These are phyloP conservation scores for Thecophora atra DNA, from an alignment of 2,888 invertebrate species.

Conservation along the genomic window DNA sequence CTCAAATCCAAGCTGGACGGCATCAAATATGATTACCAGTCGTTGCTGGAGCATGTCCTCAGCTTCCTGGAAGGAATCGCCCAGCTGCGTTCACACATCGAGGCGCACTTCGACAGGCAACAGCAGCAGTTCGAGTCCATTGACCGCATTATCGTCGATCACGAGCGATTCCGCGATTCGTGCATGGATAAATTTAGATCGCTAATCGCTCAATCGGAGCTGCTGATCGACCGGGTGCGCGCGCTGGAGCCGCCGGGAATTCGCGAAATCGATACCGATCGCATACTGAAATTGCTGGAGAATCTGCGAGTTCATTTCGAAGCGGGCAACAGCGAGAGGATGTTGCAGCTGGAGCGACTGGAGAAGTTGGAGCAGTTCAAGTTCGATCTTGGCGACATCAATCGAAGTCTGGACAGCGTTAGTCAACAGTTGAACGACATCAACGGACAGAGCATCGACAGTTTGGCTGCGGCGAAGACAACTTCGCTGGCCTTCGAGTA, in stretches of 20 bases:
- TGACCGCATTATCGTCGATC: conserved; percentile 70
- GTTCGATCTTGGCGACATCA: conserved; percentile 76
- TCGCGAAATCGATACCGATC: conserved; percentile 75
- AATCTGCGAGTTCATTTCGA: conserved; percentile 74
- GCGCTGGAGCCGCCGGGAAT: conserved; percentile 76
- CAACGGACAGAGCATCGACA: conserved; percentile 77
- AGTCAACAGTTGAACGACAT: conserved; percentile 72
- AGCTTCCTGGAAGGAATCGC: conserved; percentile 76
- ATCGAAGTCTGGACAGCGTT: conserved; percentile 75
- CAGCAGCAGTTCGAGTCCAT: conserved; percentile 64
- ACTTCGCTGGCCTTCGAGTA: conserved; percentile 77
- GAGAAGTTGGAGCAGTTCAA: conserved; percentile 76
- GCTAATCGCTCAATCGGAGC: conserved; percentile 74
- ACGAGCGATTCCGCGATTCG: conserved; percentile 73
- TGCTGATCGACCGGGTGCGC: conserved; percentile 74
- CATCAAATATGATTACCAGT: conserved; percentile 77
- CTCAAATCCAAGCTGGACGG: conserved; percentile 74
- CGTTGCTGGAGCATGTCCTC: conserved; percentile 75
- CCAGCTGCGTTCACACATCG: conserved; percentile 72
- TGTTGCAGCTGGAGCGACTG: conserved; percentile 73
- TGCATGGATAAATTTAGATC: conserved; percentile 74
- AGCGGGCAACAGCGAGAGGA: conserved; percentile 70
- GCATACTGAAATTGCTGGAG: conserved; percentile 73
- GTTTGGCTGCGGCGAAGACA: conserved; percentile 75
- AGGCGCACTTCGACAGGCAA: conserved; percentile 67